phyloP scores from a whole-genome alignment of 2,888 invertebrate genomes.

The Drosophila pegasa region DNA sequence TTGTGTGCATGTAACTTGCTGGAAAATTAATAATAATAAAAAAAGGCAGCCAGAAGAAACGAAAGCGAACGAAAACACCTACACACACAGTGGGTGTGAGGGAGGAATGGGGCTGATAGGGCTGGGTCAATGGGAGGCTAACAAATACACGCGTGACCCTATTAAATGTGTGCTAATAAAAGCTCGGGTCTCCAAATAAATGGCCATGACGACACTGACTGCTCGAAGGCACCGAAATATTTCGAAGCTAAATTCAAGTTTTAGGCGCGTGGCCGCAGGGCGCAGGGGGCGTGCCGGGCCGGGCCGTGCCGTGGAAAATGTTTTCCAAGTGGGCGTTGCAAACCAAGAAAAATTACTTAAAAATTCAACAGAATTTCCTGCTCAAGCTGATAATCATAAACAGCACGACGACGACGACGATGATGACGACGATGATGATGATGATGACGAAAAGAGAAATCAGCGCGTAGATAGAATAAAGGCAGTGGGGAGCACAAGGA shows the following conservation, averaged over 20 bases:
- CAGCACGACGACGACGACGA: constrained; percentile 25
- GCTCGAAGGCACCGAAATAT: constrained; percentile 27
- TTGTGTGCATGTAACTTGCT: constrained; percentile 77
- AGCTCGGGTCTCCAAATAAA: constrained; percentile 74
- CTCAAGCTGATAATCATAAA: constrained; percentile 33
- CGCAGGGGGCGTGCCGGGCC: too few relatives aligned
- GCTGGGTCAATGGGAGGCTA: constrained; percentile 45
- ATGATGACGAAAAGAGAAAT: constrained; percentile 65
- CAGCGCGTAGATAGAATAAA: constrained; percentile 49
- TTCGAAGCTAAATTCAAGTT: constrained; percentile 29
- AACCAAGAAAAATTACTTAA: constrained; percentile 69
- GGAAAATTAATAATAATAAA: constrained; percentile 82
- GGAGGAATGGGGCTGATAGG: neutral
- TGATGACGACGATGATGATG: constrained; percentile 35
- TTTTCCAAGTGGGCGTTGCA: constrained; percentile 45
- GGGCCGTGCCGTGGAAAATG: constrained; percentile 6
- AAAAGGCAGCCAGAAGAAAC: constrained; percentile 43
- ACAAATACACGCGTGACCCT: constrained; percentile 79
- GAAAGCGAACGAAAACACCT: constrained; percentile 66
- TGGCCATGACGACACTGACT: constrained; percentile 59
- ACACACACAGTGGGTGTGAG: constrained; percentile 12
- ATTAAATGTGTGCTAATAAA: constrained; percentile 81
- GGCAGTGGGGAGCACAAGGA: neutral
- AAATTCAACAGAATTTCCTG: constrained; percentile 69
- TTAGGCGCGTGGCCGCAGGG: constrained; percentile 8